Evolutionary conservation across 2,113 vertebrate genomes (phyloP).

Genomic region (Etheostoma spectabile): DNA sequence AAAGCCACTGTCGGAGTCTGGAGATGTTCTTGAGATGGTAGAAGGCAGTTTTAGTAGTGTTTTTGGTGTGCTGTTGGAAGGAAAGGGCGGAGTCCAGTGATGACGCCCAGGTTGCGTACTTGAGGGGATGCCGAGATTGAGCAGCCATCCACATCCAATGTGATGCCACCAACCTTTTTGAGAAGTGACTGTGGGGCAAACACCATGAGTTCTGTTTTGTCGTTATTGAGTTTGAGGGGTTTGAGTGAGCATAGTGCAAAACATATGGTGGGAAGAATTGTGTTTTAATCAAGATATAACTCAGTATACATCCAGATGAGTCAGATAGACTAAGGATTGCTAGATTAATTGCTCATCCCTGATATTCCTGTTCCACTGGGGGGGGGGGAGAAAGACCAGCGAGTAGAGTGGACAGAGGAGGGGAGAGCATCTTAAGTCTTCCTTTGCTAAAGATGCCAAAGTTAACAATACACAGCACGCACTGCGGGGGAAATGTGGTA

Average conservation of each 20-base stretch:
- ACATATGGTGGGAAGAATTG: slow-evolving; percentile 67
- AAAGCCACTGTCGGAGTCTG: too few relatives aligned
- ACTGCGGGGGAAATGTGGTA: slow-evolving; percentile 50
- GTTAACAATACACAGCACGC: slow-evolving; percentile 72
- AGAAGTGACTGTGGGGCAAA: too few relatives aligned
- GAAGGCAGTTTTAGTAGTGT: too few relatives aligned
- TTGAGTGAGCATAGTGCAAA: slow-evolving; percentile 5
- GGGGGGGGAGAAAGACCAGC: slow-evolving; percentile 51
- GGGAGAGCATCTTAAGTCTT: slow-evolving; percentile 45
- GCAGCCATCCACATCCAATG: too few relatives aligned
- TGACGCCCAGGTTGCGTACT: too few relatives aligned
- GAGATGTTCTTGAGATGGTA: too few relatives aligned
- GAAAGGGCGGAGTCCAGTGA: too few relatives aligned
- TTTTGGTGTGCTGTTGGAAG: too few relatives aligned
- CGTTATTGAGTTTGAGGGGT: too few relatives aligned
- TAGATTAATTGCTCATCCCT: slow-evolving; percentile 32
- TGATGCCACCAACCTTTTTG: too few relatives aligned
- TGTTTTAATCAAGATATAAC: slow-evolving; percentile 53
- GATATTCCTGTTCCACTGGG: slow-evolving; percentile 46
- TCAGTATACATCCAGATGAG: slow-evolving; percentile 36
- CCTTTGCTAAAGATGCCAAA: slow-evolving; percentile 55
- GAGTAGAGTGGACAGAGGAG: slow-evolving; percentile 7
- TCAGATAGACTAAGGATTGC: slow-evolving; percentile 9
- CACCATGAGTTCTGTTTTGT: too few relatives aligned
- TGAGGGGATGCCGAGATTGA: too few relatives aligned